These are phyloP conservation scores for Nyleta sp. DNA, from an alignment of 2,888 invertebrate species.

Conservation along the genomic window DNA sequence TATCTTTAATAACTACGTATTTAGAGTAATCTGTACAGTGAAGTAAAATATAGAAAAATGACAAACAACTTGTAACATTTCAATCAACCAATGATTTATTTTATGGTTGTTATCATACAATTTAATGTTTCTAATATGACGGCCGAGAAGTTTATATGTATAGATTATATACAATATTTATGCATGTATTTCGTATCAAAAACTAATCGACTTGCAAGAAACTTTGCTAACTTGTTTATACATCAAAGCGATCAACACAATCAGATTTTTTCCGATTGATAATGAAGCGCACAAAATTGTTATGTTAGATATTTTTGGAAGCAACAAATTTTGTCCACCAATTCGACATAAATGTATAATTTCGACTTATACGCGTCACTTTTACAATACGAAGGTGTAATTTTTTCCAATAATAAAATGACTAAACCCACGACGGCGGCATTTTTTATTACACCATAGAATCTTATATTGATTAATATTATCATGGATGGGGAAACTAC, in stretches of 20 bases:
- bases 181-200: conserved; percentile 10
- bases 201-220: conserved; percentile 23
- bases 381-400: conserved; percentile 27
- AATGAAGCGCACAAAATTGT: conserved; percentile 39
- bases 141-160: conserved; percentile 9
- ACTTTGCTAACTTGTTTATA: conserved; percentile 35
- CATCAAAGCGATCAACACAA: conserved; percentile 29
- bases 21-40: conserved; percentile 51
- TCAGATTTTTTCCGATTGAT: conserved; percentile 29
- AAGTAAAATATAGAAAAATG: conserved; percentile 16
- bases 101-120: conserved; percentile 22
- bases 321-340: conserved; percentile 6
- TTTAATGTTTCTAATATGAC: conserved; percentile 31
- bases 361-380: conserved; percentile 1
- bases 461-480: not conserved
- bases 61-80: conserved; percentile 19
- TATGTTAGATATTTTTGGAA: conserved; percentile 17
- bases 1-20: conserved; percentile 46
- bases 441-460: not conserved
- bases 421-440: conserved; percentile 1
- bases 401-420: conserved; percentile 47
- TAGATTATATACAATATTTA: conserved; percentile 9
- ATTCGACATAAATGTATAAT: conserved; percentile 13
- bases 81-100: conserved; percentile 66
- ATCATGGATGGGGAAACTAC: too few species aligned